A percentile compares a stretch with the other conserved stretches of the same genome.
Conservation (phyloP, 2,113 vertebrate species). For the Oncorhynchus kisutch region DNA sequence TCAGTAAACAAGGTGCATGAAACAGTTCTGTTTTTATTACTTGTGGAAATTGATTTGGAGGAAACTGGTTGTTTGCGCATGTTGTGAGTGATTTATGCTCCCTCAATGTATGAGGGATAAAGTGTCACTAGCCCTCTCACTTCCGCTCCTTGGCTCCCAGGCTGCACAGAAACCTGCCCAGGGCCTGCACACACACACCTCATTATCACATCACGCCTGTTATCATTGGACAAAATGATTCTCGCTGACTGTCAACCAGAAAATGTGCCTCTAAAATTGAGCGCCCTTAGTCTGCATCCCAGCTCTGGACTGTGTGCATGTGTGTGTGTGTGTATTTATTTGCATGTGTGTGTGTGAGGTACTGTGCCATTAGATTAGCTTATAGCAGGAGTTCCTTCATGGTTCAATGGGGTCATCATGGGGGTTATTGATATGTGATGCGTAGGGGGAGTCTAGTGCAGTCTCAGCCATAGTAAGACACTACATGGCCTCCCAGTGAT, state of each 20-base stretch:
- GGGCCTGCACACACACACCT: conserved; percentile 8
- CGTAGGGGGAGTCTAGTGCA: not conserved
- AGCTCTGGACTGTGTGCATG: not conserved
- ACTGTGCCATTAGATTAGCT: not conserved
- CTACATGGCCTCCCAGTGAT: conserved; percentile 13
- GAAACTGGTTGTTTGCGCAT: conserved; percentile 5
- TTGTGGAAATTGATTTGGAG: conserved; percentile 12
- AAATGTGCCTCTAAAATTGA: not conserved
- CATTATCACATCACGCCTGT: conserved; percentile 14
- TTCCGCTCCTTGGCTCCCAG: not conserved
- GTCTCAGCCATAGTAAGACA: not conserved
- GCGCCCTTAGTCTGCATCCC: not conserved
- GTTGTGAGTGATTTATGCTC: not conserved
- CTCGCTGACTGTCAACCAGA: not conserved
- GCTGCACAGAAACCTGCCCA: conserved; percentile 2
- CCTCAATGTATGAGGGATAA: not conserved
- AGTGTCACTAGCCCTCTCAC: not conserved
- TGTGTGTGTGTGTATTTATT: not conserved
- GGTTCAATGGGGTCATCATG: not conserved
- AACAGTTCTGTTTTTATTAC: conserved; percentile 31
- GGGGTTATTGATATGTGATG: not conserved
- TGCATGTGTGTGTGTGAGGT: not conserved
- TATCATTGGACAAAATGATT: conserved; percentile 6
- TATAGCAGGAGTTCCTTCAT: not conserved
- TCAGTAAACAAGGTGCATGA: conserved; percentile 36